Conservation (phyloP, 2,113 vertebrate genomes). For the Orthonyx spaldingii region DNA sequence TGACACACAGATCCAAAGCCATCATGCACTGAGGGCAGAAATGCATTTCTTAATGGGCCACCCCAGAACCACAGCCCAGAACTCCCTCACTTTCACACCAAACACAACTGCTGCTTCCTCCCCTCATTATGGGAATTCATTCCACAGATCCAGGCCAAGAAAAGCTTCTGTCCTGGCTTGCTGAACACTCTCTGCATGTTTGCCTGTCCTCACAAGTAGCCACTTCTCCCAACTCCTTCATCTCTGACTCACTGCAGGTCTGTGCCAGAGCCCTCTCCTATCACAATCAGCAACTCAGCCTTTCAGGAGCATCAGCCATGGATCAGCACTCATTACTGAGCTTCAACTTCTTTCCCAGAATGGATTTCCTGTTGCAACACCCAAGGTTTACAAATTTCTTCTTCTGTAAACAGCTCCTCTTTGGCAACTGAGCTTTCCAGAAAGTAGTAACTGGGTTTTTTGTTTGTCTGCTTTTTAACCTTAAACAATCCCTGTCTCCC, state of each 20-base stretch:
- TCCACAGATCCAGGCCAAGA: not conserved
- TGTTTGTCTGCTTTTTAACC: not conserved
- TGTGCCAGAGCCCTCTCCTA: not conserved
- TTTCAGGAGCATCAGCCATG: not conserved
- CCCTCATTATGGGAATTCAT: not conserved
- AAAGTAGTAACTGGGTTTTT: not conserved
- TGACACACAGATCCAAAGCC: not conserved
- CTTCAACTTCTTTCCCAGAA: conserved; percentile 22
- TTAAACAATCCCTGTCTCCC: not conserved
- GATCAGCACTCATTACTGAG: not conserved
- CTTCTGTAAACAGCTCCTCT: conserved; percentile 38
- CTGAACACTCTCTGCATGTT: not conserved
- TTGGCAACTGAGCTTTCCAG: not conserved
- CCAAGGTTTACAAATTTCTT: not conserved
- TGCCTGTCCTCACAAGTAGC: not conserved
- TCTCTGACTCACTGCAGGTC: not conserved
- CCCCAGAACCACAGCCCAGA: not conserved
- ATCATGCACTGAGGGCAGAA: not conserved
- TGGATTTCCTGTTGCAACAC: conserved; percentile 55
- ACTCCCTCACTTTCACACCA: not conserved
- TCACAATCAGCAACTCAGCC: not conserved
- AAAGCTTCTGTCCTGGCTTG: not conserved
- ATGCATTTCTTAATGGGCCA: not conserved
- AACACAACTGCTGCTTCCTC: not conserved
- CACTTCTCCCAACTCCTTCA: not conserved